phyloP scores from a whole-genome alignment of 2,113 vertebrate genomes.

The Ammospiza caudacuta region DNA sequence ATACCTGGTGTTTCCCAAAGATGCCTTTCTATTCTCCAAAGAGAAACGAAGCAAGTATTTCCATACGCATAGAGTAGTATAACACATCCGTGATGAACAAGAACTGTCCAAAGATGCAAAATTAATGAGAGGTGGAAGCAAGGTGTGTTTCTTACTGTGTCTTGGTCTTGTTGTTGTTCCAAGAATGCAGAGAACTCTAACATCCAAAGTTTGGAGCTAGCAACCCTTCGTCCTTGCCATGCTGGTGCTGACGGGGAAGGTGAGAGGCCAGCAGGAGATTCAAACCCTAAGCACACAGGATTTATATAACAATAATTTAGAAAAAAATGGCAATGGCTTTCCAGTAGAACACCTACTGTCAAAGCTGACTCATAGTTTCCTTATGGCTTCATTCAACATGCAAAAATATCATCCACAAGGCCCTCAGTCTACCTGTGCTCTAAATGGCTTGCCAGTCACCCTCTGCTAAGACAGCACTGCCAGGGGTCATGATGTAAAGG shows the following conservation, averaged over 20 bases:
- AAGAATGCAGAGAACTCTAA: conserved; percentile 95
- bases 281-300: conserved; percentile 78
- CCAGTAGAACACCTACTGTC: neutral
- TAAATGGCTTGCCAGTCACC: neutral
- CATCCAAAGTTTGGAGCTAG: conserved; percentile 92
- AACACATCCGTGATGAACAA: neutral
- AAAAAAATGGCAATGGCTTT: neutral
- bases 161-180: conserved; percentile 91
- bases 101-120: neutral
- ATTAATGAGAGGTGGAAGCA: neutral
- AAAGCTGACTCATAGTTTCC: neutral
- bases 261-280: conserved; percentile 82
- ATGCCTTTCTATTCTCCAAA: neutral
- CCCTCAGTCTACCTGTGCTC: neutral
- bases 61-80: neutral
- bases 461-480: neutral
- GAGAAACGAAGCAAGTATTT: neutral
- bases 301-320: conserved; percentile 6
- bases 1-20: neutral
- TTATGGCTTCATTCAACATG: neutral
- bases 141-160: conserved; percentile 81
- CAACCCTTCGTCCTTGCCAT: conserved; percentile 92
- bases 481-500: neutral
- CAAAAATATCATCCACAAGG: neutral
- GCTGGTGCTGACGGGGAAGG: conserved; percentile 82